These are phyloP conservation scores for Listrodromus nycthemerus DNA, from an alignment of 2,888 invertebrate genomes.

Conservation along the genomic window DNA sequence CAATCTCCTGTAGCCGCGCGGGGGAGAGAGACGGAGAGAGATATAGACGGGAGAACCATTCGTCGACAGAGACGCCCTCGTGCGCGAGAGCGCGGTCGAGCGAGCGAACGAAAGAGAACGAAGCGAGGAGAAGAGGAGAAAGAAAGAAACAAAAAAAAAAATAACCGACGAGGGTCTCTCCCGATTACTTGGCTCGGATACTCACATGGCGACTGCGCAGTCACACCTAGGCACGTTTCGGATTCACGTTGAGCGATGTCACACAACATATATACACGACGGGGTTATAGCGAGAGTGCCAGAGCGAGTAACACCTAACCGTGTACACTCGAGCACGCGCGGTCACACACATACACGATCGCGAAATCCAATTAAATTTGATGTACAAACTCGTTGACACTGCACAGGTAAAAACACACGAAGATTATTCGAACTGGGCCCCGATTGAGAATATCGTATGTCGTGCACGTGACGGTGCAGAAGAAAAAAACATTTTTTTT, in stretches of 20 bases:
- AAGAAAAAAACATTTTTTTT: constrained; percentile 19
- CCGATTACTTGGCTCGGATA: constrained; percentile 71
- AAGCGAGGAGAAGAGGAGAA: background rate
- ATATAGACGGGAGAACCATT: background rate
- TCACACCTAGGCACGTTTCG: constrained; percentile 82
- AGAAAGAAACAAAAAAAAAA: constrained; percentile 18
- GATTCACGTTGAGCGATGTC: constrained; percentile 70
- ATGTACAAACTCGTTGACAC: constrained; percentile 13
- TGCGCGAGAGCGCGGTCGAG: constrained; percentile 14
- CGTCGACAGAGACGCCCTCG: constrained; percentile 8
- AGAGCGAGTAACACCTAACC: constrained; percentile 40
- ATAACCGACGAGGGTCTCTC: constrained; percentile 41
- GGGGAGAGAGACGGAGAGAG: constrained; percentile 13
- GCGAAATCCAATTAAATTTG: constrained; percentile 33
- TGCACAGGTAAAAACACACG: constrained; percentile 35
- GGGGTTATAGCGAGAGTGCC: constrained; percentile 5
- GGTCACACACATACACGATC: constrained; percentile 10
- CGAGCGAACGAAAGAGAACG: constrained; percentile 35
- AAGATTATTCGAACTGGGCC: background rate
- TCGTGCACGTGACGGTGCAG: background rate
- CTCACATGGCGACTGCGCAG: constrained; percentile 84
- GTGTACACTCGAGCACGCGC: background rate
- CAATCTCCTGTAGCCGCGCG: constrained; percentile 38
- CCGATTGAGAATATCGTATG: too few relatives aligned
- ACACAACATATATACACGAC: constrained; percentile 36